Conservation (phyloP, 2,888 invertebrate genomes). For the Amphipoea lucens region DNA sequence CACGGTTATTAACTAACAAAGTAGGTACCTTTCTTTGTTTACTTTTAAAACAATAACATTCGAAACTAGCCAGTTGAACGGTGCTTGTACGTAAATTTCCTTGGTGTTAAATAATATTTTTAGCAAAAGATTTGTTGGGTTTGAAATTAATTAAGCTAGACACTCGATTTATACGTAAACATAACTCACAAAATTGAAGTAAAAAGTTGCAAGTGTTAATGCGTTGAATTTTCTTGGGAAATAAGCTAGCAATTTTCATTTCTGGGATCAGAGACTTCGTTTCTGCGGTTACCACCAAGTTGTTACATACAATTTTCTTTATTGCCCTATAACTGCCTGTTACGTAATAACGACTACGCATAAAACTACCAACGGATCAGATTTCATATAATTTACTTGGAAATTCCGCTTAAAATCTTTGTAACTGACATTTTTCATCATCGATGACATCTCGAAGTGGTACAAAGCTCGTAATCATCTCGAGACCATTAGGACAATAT, state of each 20-base stretch:
- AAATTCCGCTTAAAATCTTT: slow-evolving; percentile 1
- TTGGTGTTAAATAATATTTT: background rate
- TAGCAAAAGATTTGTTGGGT: background rate
- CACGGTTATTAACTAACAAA: slow-evolving; percentile 33
- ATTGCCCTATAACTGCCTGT: slow-evolving; percentile 27
- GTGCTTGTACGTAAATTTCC: slow-evolving; percentile 11
- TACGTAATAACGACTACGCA: slow-evolving; percentile 30
- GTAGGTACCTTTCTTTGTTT: slow-evolving; percentile 1
- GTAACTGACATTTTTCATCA: slow-evolving; percentile 15
- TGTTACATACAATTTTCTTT: slow-evolving; percentile 43
- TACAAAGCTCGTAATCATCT: slow-evolving; percentile 23
- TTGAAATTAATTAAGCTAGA: background rate
- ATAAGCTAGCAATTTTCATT: slow-evolving; percentile 19
- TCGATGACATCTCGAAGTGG: slow-evolving; percentile 35
- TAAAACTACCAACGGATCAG: slow-evolving; percentile 1
- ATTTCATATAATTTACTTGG: slow-evolving; percentile 18
- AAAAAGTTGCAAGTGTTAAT: background rate
- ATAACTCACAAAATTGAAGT: background rate
- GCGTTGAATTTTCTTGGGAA: slow-evolving; percentile 5
- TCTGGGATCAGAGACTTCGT: slow-evolving; percentile 10
- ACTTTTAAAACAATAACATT: slow-evolving; percentile 38
- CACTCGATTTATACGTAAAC: background rate
- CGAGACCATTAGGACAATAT: slow-evolving; percentile 43
- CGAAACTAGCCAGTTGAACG: slow-evolving; percentile 43
- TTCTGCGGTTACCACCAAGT: slow-evolving; percentile 41